These are phyloP conservation scores for Bicyclus anynana DNA, from an alignment of 1,140 invertebrate species.

Conservation along the genomic window DNA sequence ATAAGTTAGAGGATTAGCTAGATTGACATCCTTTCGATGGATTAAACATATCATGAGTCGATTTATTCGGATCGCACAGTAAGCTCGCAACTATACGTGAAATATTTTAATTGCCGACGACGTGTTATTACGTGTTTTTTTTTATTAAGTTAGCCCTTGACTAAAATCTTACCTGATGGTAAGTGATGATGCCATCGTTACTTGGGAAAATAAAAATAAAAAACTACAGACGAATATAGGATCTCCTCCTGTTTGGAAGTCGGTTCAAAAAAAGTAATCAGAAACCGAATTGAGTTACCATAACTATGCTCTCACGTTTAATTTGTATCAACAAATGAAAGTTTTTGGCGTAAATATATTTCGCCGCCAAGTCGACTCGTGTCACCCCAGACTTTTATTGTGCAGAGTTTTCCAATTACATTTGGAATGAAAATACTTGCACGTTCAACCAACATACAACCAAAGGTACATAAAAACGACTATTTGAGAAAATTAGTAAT, in stretches of 20 bases:
- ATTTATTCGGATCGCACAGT: not conserved
- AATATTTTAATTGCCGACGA: not conserved
- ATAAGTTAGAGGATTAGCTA: not conserved
- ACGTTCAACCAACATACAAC: constrained; percentile 10
- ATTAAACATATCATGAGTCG: constrained; percentile 1
- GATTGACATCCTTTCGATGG: constrained; percentile 1
- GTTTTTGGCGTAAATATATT: not conserved
- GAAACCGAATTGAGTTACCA: too few relatives aligned
- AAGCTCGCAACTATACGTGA: not conserved
- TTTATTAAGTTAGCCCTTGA: too few relatives aligned
- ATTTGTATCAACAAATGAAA: constrained; percentile 1
- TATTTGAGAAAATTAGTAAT: too few relatives aligned
- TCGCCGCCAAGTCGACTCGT: constrained; percentile 34
- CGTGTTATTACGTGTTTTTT: too few relatives aligned
- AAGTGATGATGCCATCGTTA: too few relatives aligned
- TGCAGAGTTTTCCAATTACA: constrained; percentile 59
- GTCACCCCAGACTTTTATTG: constrained; percentile 55
- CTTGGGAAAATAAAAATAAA: too few relatives aligned
- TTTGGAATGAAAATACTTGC: constrained; percentile 44
- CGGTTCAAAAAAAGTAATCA: too few relatives aligned
- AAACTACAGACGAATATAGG: too few relatives aligned
- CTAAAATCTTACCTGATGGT: too few relatives aligned
- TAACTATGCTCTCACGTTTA: too few relatives aligned
- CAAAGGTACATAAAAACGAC: too few relatives aligned
- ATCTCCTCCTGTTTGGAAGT: too few relatives aligned